Conservation (phyloP, 1,140 invertebrate species). For the Lasaia peninsularis region DNA sequence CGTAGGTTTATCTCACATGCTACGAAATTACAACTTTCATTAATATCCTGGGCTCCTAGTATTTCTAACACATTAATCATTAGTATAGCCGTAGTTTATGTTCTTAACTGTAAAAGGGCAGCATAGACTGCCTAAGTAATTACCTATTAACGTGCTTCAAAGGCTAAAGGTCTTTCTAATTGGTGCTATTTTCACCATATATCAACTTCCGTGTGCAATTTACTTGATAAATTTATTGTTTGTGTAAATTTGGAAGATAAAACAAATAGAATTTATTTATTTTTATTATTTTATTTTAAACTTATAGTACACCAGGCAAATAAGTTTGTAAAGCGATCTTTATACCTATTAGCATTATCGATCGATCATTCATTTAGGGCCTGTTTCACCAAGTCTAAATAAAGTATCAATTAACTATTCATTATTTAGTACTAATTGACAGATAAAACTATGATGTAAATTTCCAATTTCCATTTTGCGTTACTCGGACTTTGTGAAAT, state of each 20-base stretch:
- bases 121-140: slow-evolving; percentile 32
- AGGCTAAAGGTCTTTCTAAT: slow-evolving; percentile 31
- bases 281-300: too few species aligned
- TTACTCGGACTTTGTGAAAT: too few species aligned
- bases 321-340: too few species aligned
- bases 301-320: too few species aligned
- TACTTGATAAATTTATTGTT: slow-evolving; percentile 17
- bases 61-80: slow-evolving; percentile 9
- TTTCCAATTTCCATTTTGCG: too few species aligned
- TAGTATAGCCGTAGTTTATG: slow-evolving; percentile 17
- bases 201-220: slow-evolving; percentile 28
- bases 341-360: too few species aligned
- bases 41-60: slow-evolving; percentile 9
- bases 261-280: not conserved
- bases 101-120: slow-evolving; percentile 18
- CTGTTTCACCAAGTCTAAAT: too few species aligned
- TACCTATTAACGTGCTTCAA: slow-evolving; percentile 31
- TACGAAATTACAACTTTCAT: slow-evolving; percentile 7
- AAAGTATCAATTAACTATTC: too few species aligned
- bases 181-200: slow-evolving; percentile 34
- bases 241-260: not conserved
- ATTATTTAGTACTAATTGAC: too few species aligned
- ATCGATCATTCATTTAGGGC: too few species aligned
- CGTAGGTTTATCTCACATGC: not conserved
- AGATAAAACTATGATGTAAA: too few species aligned